phyloP scores from a whole-genome alignment of 2,888 invertebrate species.

The Xestobium rufovillosum region DNA sequence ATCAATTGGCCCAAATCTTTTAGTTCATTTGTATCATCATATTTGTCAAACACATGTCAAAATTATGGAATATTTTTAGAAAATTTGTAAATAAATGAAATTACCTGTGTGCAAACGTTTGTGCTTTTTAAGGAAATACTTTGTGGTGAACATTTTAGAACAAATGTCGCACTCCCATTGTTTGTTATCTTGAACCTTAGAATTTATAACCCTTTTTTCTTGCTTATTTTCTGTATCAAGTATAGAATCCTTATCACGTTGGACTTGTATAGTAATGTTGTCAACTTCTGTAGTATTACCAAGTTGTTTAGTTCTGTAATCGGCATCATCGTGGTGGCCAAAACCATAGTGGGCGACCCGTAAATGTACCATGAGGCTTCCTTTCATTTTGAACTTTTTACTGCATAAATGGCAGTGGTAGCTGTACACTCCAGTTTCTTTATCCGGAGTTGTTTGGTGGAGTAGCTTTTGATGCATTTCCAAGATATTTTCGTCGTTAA shows the following conservation, averaged over 20 bases:
- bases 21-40: constrained; percentile 4
- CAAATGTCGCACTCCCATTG: constrained; percentile 84
- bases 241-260: constrained; percentile 6
- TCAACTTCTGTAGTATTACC: constrained; percentile 6
- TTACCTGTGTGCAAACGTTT: constrained; percentile 76
- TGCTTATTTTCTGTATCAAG: background rate
- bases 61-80: background rate
- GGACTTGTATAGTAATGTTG: background rate
- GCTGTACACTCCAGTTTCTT: constrained; percentile 36
- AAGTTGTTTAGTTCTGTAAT: constrained; percentile 7
- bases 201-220: background rate
- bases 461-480: constrained; percentile 68
- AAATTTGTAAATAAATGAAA: constrained; percentile 1
- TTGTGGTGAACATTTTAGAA: constrained; percentile 77
- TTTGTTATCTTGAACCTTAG: constrained; percentile 53
- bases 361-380: constrained; percentile 73
- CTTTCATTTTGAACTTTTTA: constrained; percentile 74
- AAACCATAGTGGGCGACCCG: constrained; percentile 69
- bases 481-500: constrained; percentile 61
- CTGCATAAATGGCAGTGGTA: constrained; percentile 71
- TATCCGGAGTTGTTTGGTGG: constrained; percentile 45
- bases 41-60: constrained; percentile 4
- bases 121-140: constrained; percentile 84
- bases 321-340: constrained; percentile 25
- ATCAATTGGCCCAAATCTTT: constrained; percentile 4